Conservation (phyloP, 1,140 invertebrate genomes). For the Aphis gossypii region DNA sequence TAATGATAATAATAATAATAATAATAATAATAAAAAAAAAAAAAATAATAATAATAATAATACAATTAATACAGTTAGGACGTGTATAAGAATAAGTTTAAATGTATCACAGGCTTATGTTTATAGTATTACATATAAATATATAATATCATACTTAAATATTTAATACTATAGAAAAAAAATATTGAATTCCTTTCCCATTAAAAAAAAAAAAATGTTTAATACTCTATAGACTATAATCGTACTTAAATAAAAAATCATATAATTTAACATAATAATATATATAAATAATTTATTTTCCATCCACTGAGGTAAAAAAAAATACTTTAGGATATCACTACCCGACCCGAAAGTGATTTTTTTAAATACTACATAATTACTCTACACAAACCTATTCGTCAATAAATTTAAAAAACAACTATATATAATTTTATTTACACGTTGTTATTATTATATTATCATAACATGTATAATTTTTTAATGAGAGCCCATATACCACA, state of each 20-base stretch:
- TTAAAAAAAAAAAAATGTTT: neutral
- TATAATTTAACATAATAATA: neutral
- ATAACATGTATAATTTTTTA: slow-evolving; percentile 24
- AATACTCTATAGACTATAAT: neutral
- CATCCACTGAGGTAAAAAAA: neutral
- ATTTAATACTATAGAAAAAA: slow-evolving; percentile 17
- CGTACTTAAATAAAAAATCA: neutral
- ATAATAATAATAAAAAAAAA: neutral
- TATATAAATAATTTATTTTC: slow-evolving; percentile 33
- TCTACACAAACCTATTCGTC: neutral
- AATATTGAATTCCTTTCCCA: slow-evolving; percentile 37
- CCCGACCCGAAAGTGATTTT: slow-evolving; percentile 39
- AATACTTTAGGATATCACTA: slow-evolving; percentile 39
- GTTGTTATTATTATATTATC: neutral
- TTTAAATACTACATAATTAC: slow-evolving; percentile 16
- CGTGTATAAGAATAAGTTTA: slow-evolving; percentile 50
- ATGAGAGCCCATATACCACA: slow-evolving; percentile 44
- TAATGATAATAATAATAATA: slow-evolving; percentile 43
- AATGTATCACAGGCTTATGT: slow-evolving; percentile 56
- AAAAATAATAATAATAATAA: slow-evolving; percentile 46
- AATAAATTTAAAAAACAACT: slow-evolving; percentile 14
- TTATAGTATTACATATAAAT: slow-evolving; percentile 21
- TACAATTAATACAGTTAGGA: slow-evolving; percentile 53
- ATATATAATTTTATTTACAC: slow-evolving; percentile 5
- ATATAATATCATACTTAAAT: neutral